Conservation (phyloP, 2,113 vertebrate species). For the Athene cunicularia region DNA sequence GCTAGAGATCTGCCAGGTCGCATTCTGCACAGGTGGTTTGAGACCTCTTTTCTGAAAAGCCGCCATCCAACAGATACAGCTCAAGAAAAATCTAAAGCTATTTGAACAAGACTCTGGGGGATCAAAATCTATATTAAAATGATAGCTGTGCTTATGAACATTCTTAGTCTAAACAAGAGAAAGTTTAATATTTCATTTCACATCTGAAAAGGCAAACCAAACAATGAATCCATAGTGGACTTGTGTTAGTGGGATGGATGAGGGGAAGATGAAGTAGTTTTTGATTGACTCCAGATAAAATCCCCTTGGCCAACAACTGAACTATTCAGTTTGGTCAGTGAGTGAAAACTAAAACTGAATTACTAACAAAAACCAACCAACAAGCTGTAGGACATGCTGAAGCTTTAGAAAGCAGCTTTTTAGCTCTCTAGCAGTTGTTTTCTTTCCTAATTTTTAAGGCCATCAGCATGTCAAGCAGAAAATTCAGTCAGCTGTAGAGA, state of each 20-base stretch:
- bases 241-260: not conserved
- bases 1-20: not conserved
- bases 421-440: not conserved
- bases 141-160: not conserved
- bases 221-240: not conserved
- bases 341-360: not conserved
- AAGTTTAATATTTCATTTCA: not conserved
- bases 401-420: not conserved
- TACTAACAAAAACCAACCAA: not conserved
- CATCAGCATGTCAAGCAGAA: constrained; percentile 32
- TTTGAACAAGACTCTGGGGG: not conserved
- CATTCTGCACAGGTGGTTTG: not conserved
- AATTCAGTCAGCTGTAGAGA: not conserved
- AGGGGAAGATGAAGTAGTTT: not conserved
- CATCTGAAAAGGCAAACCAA: not conserved
- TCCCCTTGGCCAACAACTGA: not conserved
- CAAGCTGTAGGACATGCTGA: not conserved
- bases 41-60: not conserved
- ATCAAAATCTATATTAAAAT: not conserved
- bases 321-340: not conserved
- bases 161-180: not conserved
- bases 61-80: not conserved
- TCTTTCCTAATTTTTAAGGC: not conserved
- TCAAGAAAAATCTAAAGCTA: not conserved
- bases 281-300: not conserved